Base-by-base conservation (phyloP, 2,797 vertebrate species). In the Neostethus bicornis region DNA sequence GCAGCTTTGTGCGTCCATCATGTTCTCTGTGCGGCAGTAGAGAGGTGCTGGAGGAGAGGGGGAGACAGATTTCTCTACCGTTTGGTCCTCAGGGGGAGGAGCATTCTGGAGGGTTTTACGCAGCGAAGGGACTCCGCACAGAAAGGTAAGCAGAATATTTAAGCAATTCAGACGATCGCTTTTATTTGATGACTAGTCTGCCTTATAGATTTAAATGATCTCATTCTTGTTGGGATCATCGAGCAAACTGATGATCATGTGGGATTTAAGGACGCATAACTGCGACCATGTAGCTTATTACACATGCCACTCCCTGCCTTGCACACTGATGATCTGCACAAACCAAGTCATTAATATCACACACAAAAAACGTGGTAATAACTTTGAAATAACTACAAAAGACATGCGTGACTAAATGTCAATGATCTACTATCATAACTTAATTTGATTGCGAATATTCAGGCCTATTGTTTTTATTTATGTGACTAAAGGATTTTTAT, bases 251-350 rank as follows among this genome's bases (percentile, higher is more conserved):
- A 23, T 34, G 51, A 34, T 31, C 49, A 3, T 37, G 37, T 35
- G 12, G 48, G 47, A 24, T 17, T 32, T 31, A 1, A 35, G 48
- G 49, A 73, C 51, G 52, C 66, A 69, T 77, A 60, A 67, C 72
- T 58, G 64, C 76, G 64, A 79, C 81, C 51, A 77, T 71, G 67
- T 60, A 84, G 66, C 54, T 59, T 60, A 42, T 83, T 83, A 85
- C 87, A 79, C 83, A 85, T 89, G 91, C 92, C 92, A 92, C 92
- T 93, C 92, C 92, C 92, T 93, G 88, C 81, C 84, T 55, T 80
- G 64, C 77, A 68, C 14, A 81, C 57, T 85, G 85, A 87, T 87
- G 84, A 79, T 70, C 83, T 73, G 81, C 20, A 50, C 79, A 73
- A 66, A 85, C 65, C 70, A 50, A 62, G 84, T 77, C 56, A 79